phyloP scores from a whole-genome alignment of 92 coral and sea anemone species.

The Palythoa caribaeorum region DNA sequence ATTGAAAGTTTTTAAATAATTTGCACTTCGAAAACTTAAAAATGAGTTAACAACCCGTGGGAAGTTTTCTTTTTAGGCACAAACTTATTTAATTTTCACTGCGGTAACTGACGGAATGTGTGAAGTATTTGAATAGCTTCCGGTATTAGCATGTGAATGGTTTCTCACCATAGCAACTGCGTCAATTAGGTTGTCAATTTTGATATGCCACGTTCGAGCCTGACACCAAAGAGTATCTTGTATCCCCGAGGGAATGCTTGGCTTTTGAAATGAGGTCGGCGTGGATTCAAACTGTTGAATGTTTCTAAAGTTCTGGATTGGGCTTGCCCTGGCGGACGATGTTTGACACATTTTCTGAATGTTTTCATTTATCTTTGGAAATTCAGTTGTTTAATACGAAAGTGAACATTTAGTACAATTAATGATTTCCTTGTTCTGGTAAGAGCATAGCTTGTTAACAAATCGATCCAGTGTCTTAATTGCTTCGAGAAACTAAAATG shows the following conservation, averaged over 20 bases:
- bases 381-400: constrained; percentile 23
- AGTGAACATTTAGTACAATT: constrained; percentile 41
- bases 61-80: constrained; percentile 26
- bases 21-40: not conserved
- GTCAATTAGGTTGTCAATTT: constrained; percentile 84
- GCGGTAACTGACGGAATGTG: constrained; percentile 54
- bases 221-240: constrained; percentile 15
- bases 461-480: constrained; percentile 67
- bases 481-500: constrained; percentile 73
- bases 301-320: constrained; percentile 44
- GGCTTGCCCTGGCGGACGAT: constrained; percentile 40
- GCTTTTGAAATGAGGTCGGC: constrained; percentile 18
- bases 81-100: constrained; percentile 49
- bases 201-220: constrained; percentile 38
- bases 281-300: constrained; percentile 32
- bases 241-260: constrained; percentile 28
- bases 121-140: constrained; percentile 70
- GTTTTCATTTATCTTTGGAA: constrained; percentile 41
- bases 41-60: not conserved
- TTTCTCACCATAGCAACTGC: constrained; percentile 79
- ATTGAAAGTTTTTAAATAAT: not conserved
- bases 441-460: constrained; percentile 67
- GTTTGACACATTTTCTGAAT: constrained; percentile 43
- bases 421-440: constrained; percentile 44
- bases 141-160: constrained; percentile 87